Evolutionary conservation across 2,113 vertebrate species (phyloP).

Genomic region (Andinoacara biseriatus): DNA sequence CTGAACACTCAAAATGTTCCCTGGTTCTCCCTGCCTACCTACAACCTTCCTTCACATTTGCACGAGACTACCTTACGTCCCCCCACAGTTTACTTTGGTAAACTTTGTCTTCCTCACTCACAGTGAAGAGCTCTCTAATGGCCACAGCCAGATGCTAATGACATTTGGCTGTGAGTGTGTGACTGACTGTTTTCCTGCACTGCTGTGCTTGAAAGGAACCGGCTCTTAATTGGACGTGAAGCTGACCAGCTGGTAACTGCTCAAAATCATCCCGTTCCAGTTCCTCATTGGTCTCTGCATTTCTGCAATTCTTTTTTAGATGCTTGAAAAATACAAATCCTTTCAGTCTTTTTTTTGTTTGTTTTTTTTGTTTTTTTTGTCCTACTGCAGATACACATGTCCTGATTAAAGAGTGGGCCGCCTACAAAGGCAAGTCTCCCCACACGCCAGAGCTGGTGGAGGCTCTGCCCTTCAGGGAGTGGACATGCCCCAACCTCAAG

Average conservation of each 20-base stretch:
- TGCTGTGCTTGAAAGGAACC: not conserved
- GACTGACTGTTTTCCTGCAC: not conserved
- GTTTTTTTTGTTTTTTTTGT: not conserved
- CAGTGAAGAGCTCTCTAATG: not conserved
- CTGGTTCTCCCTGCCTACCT: no score
- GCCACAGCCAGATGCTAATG: not conserved
- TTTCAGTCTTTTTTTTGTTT: not conserved
- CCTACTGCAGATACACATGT: slow-evolving; percentile 84
- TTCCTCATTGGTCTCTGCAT: not conserved
- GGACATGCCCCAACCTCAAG: slow-evolving; percentile 96
- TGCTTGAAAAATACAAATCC: not conserved
- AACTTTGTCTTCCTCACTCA: not conserved
- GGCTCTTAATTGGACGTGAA: not conserved
- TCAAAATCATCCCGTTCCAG: not conserved
- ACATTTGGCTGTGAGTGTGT: not conserved
- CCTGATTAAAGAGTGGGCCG: slow-evolving; percentile 96
- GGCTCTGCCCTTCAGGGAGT: slow-evolving; percentile 94
- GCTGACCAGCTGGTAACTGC: rapidly evolving
- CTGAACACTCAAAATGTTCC: not conserved
- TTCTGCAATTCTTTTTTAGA: not conserved
- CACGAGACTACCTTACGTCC: not conserved
- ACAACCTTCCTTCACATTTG: not conserved
- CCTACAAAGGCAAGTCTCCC: slow-evolving; percentile 96
- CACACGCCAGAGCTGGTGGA: slow-evolving; percentile 96
- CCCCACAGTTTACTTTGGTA: not conserved